Conservation (phyloP, 2,888 invertebrate species). For the Diogma glabrata region DNA sequence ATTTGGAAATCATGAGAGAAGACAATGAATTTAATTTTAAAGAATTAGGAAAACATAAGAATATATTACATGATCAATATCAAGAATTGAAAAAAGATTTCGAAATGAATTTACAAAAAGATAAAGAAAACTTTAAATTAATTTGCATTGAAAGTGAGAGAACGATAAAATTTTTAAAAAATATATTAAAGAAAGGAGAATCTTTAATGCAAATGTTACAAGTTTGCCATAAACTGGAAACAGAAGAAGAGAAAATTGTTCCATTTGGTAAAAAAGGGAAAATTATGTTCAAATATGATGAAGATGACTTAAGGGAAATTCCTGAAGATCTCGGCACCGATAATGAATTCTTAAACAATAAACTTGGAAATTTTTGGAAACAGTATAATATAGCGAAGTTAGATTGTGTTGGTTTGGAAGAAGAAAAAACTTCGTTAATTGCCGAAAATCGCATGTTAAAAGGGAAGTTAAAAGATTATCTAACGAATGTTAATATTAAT, state of each 20-base stretch:
- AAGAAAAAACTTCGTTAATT: conserved; percentile 32
- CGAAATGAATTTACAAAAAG: conserved; percentile 38
- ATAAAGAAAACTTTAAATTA: conserved; percentile 43
- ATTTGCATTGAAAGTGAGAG: conserved; percentile 45
- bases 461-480: conserved; percentile 46
- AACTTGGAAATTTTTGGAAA: conserved; percentile 58
- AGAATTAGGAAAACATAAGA: conserved; percentile 39
- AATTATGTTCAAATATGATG: conserved; percentile 24
- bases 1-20: conserved; percentile 38
- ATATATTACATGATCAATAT: conserved; percentile 38
- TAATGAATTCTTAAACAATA: conserved; percentile 40
- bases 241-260: conserved; percentile 43
- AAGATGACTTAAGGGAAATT: conserved; percentile 32
- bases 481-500: conserved; percentile 45
- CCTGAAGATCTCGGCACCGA: conserved; percentile 15
- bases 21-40: conserved; percentile 37
- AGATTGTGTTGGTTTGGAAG: conserved; percentile 40
- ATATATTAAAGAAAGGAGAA: conserved; percentile 40
- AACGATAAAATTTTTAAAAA: conserved; percentile 12
- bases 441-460: conserved; percentile 54
- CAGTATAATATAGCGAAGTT: conserved; percentile 44
- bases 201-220: conserved; percentile 47
- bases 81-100: conserved; percentile 43
- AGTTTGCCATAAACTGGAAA: conserved; percentile 56
- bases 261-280: conserved; percentile 28